Base-by-base conservation (phyloP, 37 sponge, comb jelly and placozoan genomes). In the Oopsacas minuta region DNA sequence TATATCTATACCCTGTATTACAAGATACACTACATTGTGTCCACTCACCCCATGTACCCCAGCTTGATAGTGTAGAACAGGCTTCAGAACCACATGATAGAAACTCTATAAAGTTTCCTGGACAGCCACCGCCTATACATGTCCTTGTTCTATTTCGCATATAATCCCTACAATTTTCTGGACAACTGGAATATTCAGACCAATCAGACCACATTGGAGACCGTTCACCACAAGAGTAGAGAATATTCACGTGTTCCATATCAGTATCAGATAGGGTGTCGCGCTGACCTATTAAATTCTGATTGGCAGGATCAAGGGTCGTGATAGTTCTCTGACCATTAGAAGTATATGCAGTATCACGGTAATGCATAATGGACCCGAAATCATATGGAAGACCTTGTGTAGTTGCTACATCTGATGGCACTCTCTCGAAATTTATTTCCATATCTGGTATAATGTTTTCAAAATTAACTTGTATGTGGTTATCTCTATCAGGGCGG, bases 291-390 rank as follows among this genome's bases (percentile, higher is more conserved):
- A 93, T 86, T 5, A 17, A 22, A 36, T 46, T 81, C 32, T 69
- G 36, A 30, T 0, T 0, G 0, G 38, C 0, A 20, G 53, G 15
- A 37, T 84, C 83, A 5, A 52, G 5, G 0, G 93, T 91, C 10
- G 36, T 36, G 32, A 93, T 88, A 36, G 93, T 93, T 36, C 81
- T 82, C 22, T 37, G 82, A 1, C 91, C 86, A 84, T 93, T 90
- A 0, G 39, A 23, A 12, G 89, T 87, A 86, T 90, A 93, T 28
- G 93, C 93, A 46, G 42, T 84, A 35, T 88, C 61, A 46, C 82
- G 30, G 83, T 93, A 93, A 83, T 93, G 93, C 93, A 93, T 93
- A 38, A 93, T 39, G n/a, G 93, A 90, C 20, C 42, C 49, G 37
- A 46, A 87, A 82, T 93, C 93, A 84, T 93, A 93, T 36, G 49